Evolutionary conservation across 2,113 vertebrate species (phyloP).

Genomic region (Oenanthe melanoleuca): DNA sequence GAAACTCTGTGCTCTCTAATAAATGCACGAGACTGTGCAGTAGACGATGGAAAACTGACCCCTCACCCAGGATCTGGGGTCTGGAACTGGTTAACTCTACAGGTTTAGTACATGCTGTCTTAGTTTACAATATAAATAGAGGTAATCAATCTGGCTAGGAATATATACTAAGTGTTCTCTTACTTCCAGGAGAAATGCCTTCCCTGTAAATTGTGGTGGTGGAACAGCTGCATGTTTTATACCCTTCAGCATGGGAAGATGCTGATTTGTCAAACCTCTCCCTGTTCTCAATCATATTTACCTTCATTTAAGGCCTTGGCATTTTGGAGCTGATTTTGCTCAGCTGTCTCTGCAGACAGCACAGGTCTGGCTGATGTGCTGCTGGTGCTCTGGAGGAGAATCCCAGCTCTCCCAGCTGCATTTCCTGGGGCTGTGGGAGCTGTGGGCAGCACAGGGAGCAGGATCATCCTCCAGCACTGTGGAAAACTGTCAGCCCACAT

Average conservation of each 20-base stretch:
- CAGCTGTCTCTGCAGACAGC: not conserved
- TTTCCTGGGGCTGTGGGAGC: fast-evolving
- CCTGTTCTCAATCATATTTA: not conserved
- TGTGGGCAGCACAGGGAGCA: fast-evolving
- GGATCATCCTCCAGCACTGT: not conserved
- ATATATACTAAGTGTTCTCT: slow-evolving; percentile 12
- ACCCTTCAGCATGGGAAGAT: not conserved
- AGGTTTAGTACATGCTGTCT: slow-evolving; percentile 11
- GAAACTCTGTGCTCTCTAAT: not conserved
- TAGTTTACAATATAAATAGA: slow-evolving; percentile 38
- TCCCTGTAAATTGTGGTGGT: slow-evolving; percentile 3
- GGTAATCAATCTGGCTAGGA: slow-evolving; percentile 42
- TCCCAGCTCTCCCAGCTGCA: not conserved
- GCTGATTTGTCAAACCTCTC: not conserved
- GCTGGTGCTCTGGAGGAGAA: not conserved
- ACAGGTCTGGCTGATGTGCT: fast-evolving
- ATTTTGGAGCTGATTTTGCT: not conserved
- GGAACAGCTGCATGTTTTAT: slow-evolving; percentile 34
- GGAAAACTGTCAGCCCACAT: fast-evolving
- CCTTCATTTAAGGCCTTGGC: not conserved
- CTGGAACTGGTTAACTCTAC: slow-evolving; percentile 14
- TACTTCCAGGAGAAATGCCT: slow-evolving; percentile 27
- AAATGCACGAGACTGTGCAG: not conserved
- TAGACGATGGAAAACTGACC: not conserved
- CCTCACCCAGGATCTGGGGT: not conserved